A percentile compares a stretch with the other conserved stretches of the same genome.
phyloP scores from a whole-genome alignment of 2,888 invertebrate genomes.

The Sphaerophoria rueppellii region DNA sequence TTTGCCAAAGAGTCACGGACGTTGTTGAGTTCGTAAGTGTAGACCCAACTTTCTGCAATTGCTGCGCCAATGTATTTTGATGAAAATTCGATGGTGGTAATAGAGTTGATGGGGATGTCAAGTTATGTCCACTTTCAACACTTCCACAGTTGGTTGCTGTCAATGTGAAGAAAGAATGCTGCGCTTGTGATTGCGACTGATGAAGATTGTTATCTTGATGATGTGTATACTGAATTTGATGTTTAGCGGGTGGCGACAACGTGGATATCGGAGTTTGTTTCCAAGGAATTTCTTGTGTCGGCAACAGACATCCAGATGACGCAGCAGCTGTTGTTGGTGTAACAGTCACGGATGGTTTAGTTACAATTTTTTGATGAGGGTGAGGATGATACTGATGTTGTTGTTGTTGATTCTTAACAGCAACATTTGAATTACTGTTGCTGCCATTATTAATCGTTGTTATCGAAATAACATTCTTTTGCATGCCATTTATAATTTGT shows the following conservation, averaged over 20 bases:
- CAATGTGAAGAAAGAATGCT: slow-evolving; percentile 52
- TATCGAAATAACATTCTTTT: slow-evolving; percentile 73
- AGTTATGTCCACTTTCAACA: slow-evolving; percentile 43
- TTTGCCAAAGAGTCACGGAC: slow-evolving; percentile 33
- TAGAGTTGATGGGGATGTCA: slow-evolving; percentile 69
- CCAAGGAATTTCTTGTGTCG: slow-evolving; percentile 74
- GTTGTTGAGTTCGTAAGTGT: slow-evolving; percentile 51
- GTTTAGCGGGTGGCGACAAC: slow-evolving; percentile 61
- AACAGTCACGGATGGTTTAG: slow-evolving; percentile 69
- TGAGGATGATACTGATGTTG: slow-evolving; percentile 53
- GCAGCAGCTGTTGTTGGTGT: slow-evolving; percentile 58
- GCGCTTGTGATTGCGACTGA: slow-evolving; percentile 39
- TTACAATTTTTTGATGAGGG: slow-evolving; percentile 59
- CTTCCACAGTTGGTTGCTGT: slow-evolving; percentile 34
- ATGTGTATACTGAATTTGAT: slow-evolving; percentile 41
- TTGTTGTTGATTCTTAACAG: slow-evolving; percentile 60
- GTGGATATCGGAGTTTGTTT: slow-evolving; percentile 64
- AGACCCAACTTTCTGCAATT: slow-evolving; percentile 78
- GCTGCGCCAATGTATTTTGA: slow-evolving; percentile 80
- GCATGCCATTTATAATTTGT: slow-evolving; percentile 74
- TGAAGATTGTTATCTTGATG: slow-evolving; percentile 40
- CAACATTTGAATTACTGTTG: slow-evolving; percentile 47
- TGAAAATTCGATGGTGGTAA: slow-evolving; percentile 81
- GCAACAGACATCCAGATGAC: slow-evolving; percentile 50
- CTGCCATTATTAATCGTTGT: slow-evolving; percentile 66